Base-by-base conservation (phyloP, 2,888 invertebrate genomes). In the Hypsopygia costalis region DNA sequence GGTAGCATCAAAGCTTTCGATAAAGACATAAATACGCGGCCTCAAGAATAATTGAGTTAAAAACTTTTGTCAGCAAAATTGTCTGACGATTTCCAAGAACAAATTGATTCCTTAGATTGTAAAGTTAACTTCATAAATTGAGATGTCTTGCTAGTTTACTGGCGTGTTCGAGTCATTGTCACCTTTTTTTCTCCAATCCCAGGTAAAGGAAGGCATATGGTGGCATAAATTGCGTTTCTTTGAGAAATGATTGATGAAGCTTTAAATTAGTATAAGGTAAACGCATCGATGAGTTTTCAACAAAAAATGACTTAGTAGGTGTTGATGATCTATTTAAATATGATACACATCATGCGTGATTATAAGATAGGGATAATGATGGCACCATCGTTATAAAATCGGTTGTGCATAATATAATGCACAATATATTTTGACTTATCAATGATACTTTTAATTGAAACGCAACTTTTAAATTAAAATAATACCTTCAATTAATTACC, bases 61-160 rank as follows among this genome's bases (percentile, higher is more conserved):
- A 48, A 63, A 61, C 56, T 65, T 62, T 66, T 66, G 62, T 65
- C 69, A 57, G 52, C 57, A 46, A 55, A 49, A 52, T 54, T 47
- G 52, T 55, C 12, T 21, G 41, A 28, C 25, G 40, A 34, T 42
- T 72, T 71, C 72, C 53, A 54, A 54, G 72, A 71, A 73, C 68
- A 65, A 69, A 71, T 67, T 62, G 65, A 62, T 62, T 51, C 51
- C 52, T 59, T 54, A 50, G 55, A 54, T 47, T 46, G 49, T 55
- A 41, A 47, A 48, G 43, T 46, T 40, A 55, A 72, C 62, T 69
- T 65, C 71, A 78, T 82, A 85, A 82, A 87, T 85, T 81, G 81
- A 88, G 83, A 82, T 69, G 73, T 87, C 77, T 67, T 66, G 71
- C 72, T 68, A 77, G 68, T 76, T 78, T 71, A 77, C 69, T 68